These are phyloP conservation scores for Carassius gibelio DNA, from an alignment of 2,113 vertebrate species.

Conservation along the genomic window DNA sequence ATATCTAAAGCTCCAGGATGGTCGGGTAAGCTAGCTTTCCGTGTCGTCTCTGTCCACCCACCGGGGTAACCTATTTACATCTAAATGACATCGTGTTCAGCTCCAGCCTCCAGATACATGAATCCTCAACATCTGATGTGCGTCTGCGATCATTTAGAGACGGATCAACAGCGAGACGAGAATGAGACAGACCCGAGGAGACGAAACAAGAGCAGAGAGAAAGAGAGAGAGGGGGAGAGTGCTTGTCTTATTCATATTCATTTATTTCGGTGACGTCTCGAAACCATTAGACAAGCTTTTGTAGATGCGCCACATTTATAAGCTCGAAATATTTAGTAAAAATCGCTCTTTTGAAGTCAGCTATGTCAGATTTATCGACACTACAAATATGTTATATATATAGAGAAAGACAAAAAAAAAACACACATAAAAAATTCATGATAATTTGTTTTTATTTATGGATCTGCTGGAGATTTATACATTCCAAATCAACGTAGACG, in stretches of 20 bases:
- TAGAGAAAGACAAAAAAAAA: too few species aligned
- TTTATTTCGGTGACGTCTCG: not conserved
- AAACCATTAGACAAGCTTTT: not conserved
- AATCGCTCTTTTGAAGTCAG: not conserved
- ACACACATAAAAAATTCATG: too few species aligned
- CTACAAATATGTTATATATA: not conserved
- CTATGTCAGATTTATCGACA: not conserved
- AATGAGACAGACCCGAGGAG: slow-evolving; percentile 13
- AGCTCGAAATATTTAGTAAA: not conserved
- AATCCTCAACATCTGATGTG: slow-evolving; percentile 3
- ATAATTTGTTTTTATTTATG: not conserved
- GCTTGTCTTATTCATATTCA: not conserved
- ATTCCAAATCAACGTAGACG: too few species aligned
- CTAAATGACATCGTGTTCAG: slow-evolving; percentile 20
- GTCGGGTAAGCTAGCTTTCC: not conserved
- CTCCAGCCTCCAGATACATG: slow-evolving; percentile 23
- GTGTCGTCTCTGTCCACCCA: not conserved
- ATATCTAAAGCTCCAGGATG: slow-evolving; percentile 7
- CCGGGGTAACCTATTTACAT: slow-evolving; percentile 20
- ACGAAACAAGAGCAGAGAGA: not conserved
- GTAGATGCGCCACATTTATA: not conserved
- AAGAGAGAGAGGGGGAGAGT: slow-evolving; percentile 14
- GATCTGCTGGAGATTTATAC: not conserved
- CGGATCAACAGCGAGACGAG: slow-evolving; percentile 19
- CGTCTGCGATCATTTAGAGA: slow-evolving; percentile 30